Base-by-base conservation (phyloP, 2,888 invertebrate species). In the Aspidapion aeneum region DNA sequence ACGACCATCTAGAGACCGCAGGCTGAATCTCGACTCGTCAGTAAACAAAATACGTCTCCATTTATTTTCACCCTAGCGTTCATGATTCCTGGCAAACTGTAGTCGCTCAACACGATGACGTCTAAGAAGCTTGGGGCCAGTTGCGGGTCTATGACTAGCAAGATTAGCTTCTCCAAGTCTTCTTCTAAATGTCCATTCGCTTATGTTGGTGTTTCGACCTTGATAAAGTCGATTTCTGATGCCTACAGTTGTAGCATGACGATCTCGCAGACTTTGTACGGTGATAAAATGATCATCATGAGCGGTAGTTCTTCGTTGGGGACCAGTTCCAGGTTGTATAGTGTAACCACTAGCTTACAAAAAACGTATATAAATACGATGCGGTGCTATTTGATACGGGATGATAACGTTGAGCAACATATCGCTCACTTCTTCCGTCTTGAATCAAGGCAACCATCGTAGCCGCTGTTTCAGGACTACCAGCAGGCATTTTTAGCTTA, bases 1-100 rank as follows among this genome's bases (percentile, higher is more conserved):
- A 56, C n/a, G n/a, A n/a, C n/a, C n/a, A n/a, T n/a, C n/a, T n/a
- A n/a, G n/a, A n/a, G n/a, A n/a, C n/a, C n/a, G n/a, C 5, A 58
- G 49, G 20, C 55, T 58, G 48, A 62, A 55, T 56, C 62, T 63
- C 17, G 57, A 57, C 54, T 61, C 55, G 54, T 65, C 63, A 12
- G 54, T 57, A 50, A 60, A 57, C 52, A 63, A 61, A 49, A 60
- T 57, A 7, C 18, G 21, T 9, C 57, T 18, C 63, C 63, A 60
- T 21, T 63, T 52, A 12, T 18, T 57, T 49, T 58, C 55, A n/a
- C n/a, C n/a, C n/a, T n/a, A n/a, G n/a, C n/a, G n/a, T n/a, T n/a
- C n/a, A n/a, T n/a, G n/a, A n/a, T n/a, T n/a, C n/a, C n/a, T n/a
- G n/a, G n/a, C n/a, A n/a, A n/a, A n/a, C n/a, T n/a, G n/a, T n/a